These are phyloP conservation scores for Leptopilina drosophilae DNA, from an alignment of 2,888 invertebrate genomes.

Conservation along the genomic window DNA sequence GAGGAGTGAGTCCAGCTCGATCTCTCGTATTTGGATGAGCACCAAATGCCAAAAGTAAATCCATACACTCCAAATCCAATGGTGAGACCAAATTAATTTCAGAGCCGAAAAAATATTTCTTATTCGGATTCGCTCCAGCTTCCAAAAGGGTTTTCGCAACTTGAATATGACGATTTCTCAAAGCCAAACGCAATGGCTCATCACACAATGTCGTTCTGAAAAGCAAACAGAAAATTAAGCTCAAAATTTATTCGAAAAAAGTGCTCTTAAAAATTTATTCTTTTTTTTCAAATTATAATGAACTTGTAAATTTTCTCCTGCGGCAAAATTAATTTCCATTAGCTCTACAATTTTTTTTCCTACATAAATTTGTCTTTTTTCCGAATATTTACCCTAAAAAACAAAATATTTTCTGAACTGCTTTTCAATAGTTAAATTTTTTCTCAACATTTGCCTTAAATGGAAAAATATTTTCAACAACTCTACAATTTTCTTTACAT, in stretches of 20 bases:
- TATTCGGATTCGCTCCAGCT: conserved; percentile 93
- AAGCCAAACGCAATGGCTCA: conserved; percentile 92
- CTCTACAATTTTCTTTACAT: no score
- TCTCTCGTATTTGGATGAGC: conserved; percentile 93
- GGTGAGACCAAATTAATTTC: conserved; percentile 92
- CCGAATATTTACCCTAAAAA: no score
- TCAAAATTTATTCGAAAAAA: not conserved
- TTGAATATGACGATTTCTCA: conserved; percentile 89
- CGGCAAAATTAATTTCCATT: no score
- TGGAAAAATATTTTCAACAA: no score
- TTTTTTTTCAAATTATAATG: no score
- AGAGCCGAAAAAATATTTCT: conserved; percentile 93
- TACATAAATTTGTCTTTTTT: no score
- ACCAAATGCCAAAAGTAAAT: conserved; percentile 89
- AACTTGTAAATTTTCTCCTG: no score
- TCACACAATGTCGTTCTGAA: conserved; percentile 85
- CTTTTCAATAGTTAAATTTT: no score
- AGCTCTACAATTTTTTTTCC: no score
- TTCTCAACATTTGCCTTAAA: no score
- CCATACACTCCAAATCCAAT: conserved; percentile 87
- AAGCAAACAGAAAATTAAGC: not conserved
- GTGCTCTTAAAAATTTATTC: no score
- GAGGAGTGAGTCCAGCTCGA: conserved; percentile 90
- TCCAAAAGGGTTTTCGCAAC: conserved; percentile 86
- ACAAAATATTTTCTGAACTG: no score